A percentile compares a stretch with the other conserved stretches of the same genome.
Evolutionary conservation across 2,113 vertebrate genomes (phyloP).

Genomic region (Myotis brandtii): DNA sequence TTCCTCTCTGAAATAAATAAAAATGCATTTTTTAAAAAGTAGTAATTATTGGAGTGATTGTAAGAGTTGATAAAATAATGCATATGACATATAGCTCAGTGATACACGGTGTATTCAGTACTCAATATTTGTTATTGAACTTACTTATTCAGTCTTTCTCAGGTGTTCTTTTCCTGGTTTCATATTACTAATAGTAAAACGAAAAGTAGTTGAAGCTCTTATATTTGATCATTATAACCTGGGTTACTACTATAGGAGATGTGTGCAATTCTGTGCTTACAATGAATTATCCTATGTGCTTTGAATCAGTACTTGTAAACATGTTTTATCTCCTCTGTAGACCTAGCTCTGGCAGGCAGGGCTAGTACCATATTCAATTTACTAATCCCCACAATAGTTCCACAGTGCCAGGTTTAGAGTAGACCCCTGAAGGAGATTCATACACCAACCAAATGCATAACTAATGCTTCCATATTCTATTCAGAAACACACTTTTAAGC

Average conservation of each 20-base stretch:
- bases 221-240: not conserved
- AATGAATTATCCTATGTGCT: not conserved
- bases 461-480: not conserved
- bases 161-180: not conserved
- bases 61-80: not conserved
- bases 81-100: not conserved
- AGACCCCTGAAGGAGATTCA: not conserved
- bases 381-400: not conserved
- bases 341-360: not conserved
- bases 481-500: not conserved
- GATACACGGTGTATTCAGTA: not conserved
- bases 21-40: not conserved
- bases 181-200: not conserved
- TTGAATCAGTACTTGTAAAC: not conserved
- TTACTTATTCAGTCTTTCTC: not conserved
- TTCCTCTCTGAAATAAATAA: no score
- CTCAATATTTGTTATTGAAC: not conserved
- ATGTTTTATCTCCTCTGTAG: not conserved
- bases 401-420: not conserved
- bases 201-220: constrained; percentile 7
- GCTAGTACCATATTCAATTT: not conserved
- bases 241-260: not conserved
- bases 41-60: not conserved
- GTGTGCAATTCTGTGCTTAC: not conserved
- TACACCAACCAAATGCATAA: not conserved